Base-by-base conservation (phyloP, 2,113 vertebrate genomes). In the Phalacrocorax aristotelis region DNA sequence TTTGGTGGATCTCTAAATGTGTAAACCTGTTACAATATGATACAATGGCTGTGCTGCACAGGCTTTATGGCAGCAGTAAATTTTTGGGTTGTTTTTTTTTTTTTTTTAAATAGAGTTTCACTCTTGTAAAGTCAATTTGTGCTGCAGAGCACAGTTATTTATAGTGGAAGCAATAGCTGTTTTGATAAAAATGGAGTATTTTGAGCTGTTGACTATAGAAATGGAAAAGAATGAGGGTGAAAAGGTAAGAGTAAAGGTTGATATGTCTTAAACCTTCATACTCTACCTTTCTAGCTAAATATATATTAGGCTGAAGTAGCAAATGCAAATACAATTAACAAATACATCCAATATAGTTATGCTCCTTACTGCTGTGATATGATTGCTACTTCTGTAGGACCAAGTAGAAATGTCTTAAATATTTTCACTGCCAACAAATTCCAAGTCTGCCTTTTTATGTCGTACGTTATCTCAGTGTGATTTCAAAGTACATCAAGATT, bases 401-500 rank as follows among this genome's bases (percentile, higher is more conserved):
- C 61, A 72, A 83, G 40, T 72, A 79, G 44, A 80, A 68, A 52
- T 70, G 20, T 75, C 18, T 74, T n/a, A 48, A 87, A 15, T 95
- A 74, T 74, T 94, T 94, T 66, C 32, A 70, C 23, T 80, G n/a
- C 42, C 36, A 51, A 36, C 19, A 76, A 69, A 70, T 78, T 78
- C 23, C 16, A 38, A 70, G 32, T 60, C 32, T 95, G 29, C 40
- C 25, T 89, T 96, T 90, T 89, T 89, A 65, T 91, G 75, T 92
- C 30, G 11, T 64, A 65, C 85, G 38, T 92, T 90, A 90, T 52
- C 78, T 90, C 65, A 66, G 57, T 91, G 55, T 91, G 77, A 91
- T 90, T 95, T 93, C 62, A n/a, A 76, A 85, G 58, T 91, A 54
- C 40, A 29, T 5, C 55, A 83, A 87, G 93, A 85, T 95, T 48